A percentile compares a stretch with the other conserved stretches of the same genome.
Evolutionary conservation across 2,113 vertebrate genomes (phyloP).

Genomic region (Oxyura jamaicensis): DNA sequence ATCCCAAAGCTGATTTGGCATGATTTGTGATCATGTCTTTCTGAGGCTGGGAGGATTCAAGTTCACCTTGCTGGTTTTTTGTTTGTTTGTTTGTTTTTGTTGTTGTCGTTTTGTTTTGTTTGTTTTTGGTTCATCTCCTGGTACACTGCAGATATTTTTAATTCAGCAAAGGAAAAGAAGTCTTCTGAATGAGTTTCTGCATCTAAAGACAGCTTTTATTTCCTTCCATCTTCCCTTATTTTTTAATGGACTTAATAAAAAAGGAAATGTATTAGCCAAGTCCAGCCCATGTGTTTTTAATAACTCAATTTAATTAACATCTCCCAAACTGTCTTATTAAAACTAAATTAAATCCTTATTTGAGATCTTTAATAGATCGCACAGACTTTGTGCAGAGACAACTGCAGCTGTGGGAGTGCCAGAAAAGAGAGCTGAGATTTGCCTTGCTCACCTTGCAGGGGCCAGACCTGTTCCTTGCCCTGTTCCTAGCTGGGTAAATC

Average conservation of each 20-base stretch:
- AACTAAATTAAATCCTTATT: slow-evolving; percentile 69
- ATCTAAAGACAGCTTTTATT: neutral
- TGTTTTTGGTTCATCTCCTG: neutral
- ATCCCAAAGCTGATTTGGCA: neutral
- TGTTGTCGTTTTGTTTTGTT: too few species aligned
- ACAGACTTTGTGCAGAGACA: slow-evolving; percentile 49
- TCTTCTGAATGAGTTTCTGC: neutral
- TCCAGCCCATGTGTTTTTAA: slow-evolving; percentile 63
- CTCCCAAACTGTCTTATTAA: slow-evolving; percentile 67
- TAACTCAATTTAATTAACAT: slow-evolving; percentile 69
- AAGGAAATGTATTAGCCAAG: slow-evolving; percentile 44
- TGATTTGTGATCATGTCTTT: neutral
- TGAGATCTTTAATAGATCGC: slow-evolving; percentile 54
- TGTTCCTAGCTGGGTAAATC: neutral
- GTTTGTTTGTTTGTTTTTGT: neutral
- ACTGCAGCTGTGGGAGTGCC: slow-evolving; percentile 42
- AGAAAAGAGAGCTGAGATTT: slow-evolving; percentile 15
- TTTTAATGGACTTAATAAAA: slow-evolving; percentile 63
- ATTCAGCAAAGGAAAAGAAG: neutral
- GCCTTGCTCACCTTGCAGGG: neutral
- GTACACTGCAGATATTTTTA: neutral
- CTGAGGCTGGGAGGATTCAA: neutral
- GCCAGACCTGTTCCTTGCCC: neutral
- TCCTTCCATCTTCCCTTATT: neutral
- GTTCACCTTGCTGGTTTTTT: neutral